Evolutionary conservation across 2,888 invertebrate species (phyloP).

Genomic region (Thysanoteuthis rhombus): DNA sequence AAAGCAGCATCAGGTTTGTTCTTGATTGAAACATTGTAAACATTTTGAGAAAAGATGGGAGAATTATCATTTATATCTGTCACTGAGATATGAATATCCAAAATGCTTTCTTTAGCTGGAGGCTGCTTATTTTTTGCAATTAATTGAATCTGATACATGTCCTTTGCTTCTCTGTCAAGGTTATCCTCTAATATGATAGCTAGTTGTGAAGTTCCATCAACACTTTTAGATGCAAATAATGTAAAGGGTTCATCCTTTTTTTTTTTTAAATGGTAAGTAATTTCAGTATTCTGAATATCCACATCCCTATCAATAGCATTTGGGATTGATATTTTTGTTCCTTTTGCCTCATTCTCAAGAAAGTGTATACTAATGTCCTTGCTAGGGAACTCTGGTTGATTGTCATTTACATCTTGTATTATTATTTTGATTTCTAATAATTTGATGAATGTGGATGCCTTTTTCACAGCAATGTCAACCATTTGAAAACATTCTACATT

Average conservation of each 20-base stretch:
- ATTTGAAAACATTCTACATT: background rate
- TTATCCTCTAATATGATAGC: constrained; percentile 43
- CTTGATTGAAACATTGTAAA: constrained; percentile 42
- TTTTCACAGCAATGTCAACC: background rate
- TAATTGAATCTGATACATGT: constrained; percentile 44
- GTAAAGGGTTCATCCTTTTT: constrained; percentile 42
- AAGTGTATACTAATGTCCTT: constrained; percentile 39
- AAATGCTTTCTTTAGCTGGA: constrained; percentile 42
- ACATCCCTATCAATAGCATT: constrained; percentile 42
- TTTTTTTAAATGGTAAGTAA: constrained; percentile 43
- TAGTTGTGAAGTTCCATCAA: constrained; percentile 48
- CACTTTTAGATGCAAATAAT: constrained; percentile 41
- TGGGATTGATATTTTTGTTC: constrained; percentile 43
- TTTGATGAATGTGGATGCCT: background rate
- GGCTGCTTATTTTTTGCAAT: constrained; percentile 47
- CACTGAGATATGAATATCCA: constrained; percentile 41
- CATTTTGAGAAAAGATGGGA: constrained; percentile 44
- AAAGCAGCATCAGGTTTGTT: constrained; percentile 39
- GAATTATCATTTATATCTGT: constrained; percentile 48
- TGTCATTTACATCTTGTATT: background rate
- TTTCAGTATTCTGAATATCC: constrained; percentile 39
- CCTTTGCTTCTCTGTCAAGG: constrained; percentile 47
- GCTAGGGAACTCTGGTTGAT: constrained; percentile 45
- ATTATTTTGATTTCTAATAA: background rate
- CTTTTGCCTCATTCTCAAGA: constrained; percentile 43